Base-by-base conservation (phyloP, 2,888 invertebrate species). In the Xanthorhoe designata region DNA sequence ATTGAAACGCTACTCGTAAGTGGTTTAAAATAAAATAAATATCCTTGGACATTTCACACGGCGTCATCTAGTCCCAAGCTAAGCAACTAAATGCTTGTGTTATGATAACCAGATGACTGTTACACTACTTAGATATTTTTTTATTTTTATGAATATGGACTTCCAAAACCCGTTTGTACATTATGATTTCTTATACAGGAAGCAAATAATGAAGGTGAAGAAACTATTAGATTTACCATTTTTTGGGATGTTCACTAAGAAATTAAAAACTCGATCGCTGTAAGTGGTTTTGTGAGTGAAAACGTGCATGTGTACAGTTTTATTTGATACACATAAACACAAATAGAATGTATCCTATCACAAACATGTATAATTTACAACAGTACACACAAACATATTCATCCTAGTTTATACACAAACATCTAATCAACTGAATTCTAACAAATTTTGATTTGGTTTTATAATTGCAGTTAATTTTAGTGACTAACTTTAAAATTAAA, bases 161-260 rank as follows among this genome's bases (percentile, higher is more conserved):
- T 51, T 19, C 19, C 58, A 10, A 32, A 32, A 32, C 5, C 32
- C 5, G 32, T 7, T 7, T 4, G 32, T 32, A 32, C 17, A 47
- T 45, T 15, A 52, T 69, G 71, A 65, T 75, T 70, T 86, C 69
- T 85, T 73, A 84, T 84, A 73, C 88, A 91, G 91, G 91, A 81
- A 86, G 74, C 80, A 82, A 71, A 84, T 83, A 74, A 78, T 82
- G 81, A 81, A 84, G 81, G 77, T 77, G 86, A 86, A 82, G 85
- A 83, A 82, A 80, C 80, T 85, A 77, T 86, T 85, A 83, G 87
- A 81, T 72, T 84, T 89, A 69, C 91, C 92, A 70, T 84, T 88
- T 81, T 80, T 85, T 76, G 84, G 86, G 76, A 79, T 86, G 75
- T 89, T 87, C 78, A 84, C 80, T 88, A 88, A 88, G 87, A 90